These are phyloP conservation scores for Troides oblongomaculatus DNA, from an alignment of 2,888 invertebrate genomes.

Conservation along the genomic window DNA sequence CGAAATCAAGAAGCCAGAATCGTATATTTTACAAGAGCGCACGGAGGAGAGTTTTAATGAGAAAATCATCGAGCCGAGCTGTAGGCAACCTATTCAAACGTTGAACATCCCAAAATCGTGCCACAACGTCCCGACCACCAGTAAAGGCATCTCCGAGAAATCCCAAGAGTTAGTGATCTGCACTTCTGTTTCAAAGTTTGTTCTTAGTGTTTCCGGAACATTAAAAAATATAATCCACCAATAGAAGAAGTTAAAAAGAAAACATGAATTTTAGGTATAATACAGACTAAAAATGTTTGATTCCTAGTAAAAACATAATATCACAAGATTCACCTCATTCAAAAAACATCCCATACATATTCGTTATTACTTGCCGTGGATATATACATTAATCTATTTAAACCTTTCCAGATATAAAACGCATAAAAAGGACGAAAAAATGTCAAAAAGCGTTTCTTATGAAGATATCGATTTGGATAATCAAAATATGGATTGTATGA, in stretches of 20 bases:
- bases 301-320: too few relatives aligned
- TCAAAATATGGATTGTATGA: not conserved
- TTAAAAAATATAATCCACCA: too few relatives aligned
- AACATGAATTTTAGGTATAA: too few relatives aligned
- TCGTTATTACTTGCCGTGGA: too few relatives aligned
- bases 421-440: conserved; percentile 16
- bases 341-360: too few relatives aligned
- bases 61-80: not conserved
- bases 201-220: too few relatives aligned
- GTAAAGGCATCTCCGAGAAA: conserved; percentile 14
- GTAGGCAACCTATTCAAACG: not conserved
- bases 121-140: not conserved
- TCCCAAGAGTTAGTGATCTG: conserved; percentile 4
- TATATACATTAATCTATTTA: too few relatives aligned
- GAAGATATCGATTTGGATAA: conserved; percentile 9
- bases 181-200: too few relatives aligned
- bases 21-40: not conserved
- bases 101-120: not conserved
- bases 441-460: conserved; percentile 13
- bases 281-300: too few relatives aligned
- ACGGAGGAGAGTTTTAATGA: not conserved
- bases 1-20: conserved; percentile 10
- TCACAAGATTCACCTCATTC: too few relatives aligned
- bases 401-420: not conserved
- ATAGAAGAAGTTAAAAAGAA: too few relatives aligned